phyloP scores from a whole-genome alignment of 2,113 vertebrate species.

The Pampusana beccarii region DNA sequence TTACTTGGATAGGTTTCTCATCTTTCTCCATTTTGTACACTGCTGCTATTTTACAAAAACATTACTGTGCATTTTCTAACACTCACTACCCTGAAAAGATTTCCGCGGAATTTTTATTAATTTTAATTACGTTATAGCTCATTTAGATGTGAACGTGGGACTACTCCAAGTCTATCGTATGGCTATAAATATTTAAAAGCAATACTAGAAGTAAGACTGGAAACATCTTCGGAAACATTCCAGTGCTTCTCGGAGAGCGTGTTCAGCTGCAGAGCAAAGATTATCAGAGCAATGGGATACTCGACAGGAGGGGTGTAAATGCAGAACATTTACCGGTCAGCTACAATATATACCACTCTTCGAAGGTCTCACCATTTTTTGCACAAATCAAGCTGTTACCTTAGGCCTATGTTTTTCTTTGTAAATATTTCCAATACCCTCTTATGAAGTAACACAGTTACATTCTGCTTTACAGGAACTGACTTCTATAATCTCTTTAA shows the following conservation, averaged over 20 bases:
- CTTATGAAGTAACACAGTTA: neutral
- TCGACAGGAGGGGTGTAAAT: neutral
- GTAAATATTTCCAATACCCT: neutral
- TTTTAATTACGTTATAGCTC: neutral
- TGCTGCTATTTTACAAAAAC: neutral
- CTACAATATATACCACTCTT: neutral
- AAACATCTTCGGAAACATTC: neutral
- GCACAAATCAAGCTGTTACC: neutral
- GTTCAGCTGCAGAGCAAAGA: neutral
- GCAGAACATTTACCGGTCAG: neutral
- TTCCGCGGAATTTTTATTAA: neutral
- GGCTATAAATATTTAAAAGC: neutral
- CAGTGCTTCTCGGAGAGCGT: neutral
- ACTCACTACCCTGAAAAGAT: neutral
- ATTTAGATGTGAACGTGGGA: neutral
- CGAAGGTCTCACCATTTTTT: neutral
- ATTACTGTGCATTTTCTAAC: neutral
- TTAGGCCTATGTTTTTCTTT: neutral
- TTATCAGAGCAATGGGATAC: neutral
- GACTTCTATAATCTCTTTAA: neutral
- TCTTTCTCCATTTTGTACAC: neutral
- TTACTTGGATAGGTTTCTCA: neutral
- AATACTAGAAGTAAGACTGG: neutral
- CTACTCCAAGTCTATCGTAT: no score
- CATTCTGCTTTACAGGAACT: neutral